phyloP scores from a whole-genome alignment of 2,888 invertebrate species.

The Temnothorax unifasciatus region DNA sequence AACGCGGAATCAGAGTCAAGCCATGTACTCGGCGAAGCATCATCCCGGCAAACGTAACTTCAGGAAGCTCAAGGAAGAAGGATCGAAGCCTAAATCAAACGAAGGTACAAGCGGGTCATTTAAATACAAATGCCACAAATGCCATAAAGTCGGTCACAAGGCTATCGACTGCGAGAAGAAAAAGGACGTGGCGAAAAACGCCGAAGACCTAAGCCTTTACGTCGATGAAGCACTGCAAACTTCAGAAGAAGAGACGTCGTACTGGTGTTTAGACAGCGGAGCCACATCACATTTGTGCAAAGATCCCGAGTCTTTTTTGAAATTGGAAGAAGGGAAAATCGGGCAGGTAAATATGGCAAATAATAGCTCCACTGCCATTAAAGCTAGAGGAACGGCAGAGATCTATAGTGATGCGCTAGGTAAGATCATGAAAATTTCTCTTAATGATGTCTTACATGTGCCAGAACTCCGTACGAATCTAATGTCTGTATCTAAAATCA shows the following conservation, averaged over 20 bases:
- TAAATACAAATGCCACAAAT: background rate
- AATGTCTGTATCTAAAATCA: background rate
- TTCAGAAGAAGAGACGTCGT: no score
- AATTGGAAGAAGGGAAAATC: background rate
- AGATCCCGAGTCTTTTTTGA: background rate
- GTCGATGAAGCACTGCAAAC: background rate
- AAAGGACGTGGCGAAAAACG: background rate
- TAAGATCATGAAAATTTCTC: no score
- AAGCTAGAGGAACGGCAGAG: background rate
- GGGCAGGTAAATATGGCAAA: background rate
- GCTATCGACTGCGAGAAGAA: background rate
- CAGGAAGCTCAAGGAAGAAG: no score
- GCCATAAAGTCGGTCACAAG: background rate
- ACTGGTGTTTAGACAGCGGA: background rate
- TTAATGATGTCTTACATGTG: background rate
- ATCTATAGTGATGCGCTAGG: no score
- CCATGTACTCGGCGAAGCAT: no score
- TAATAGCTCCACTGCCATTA: no score
- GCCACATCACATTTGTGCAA: background rate
- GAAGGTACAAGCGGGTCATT: background rate
- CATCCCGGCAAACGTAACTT: no score
- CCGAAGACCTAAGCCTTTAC: background rate
- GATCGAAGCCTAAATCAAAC: no score
- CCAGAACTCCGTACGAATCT: background rate
- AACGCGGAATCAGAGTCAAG: background rate